Conservation (phyloP, 2,888 invertebrate genomes). For the Elmis aenea region DNA sequence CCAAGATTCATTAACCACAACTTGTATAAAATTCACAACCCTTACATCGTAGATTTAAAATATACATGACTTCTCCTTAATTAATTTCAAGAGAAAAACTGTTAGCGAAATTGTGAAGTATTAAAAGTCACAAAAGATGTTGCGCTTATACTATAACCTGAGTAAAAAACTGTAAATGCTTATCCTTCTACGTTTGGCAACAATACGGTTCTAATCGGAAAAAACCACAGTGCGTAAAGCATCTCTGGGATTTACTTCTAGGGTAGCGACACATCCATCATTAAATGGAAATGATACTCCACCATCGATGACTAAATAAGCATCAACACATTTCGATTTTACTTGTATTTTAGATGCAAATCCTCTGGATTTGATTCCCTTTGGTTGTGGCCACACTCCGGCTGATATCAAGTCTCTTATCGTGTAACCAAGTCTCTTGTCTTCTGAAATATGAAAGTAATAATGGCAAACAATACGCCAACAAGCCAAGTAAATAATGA, state of each 20-base stretch:
- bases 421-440: slow-evolving; percentile 78
- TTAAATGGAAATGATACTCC: slow-evolving; percentile 91
- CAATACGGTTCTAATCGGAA: no score
- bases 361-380: slow-evolving; percentile 68
- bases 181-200: no score
- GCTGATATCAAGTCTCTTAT: slow-evolving; percentile 91
- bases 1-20: no score
- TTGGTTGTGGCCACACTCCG: slow-evolving; percentile 78
- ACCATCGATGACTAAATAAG: slow-evolving; percentile 90
- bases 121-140: no score
- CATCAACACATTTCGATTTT: slow-evolving; percentile 86
- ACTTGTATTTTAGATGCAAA: slow-evolving; percentile 71
- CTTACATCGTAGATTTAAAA: no score
- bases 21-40: no score
- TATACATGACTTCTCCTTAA: no score
- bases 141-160: no score
- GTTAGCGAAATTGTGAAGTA: no score
- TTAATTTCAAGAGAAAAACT: no score
- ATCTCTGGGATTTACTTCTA: slow-evolving; percentile 84
- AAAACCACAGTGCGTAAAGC: slow-evolving; percentile 71
- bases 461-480: background rate
- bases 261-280: slow-evolving; percentile 80
- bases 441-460: slow-evolving; percentile 51
- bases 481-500: background rate
- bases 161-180: no score